Conservation (phyloP, 2,797 vertebrate genomes). For the Microctenopoma steveboyesi region DNA sequence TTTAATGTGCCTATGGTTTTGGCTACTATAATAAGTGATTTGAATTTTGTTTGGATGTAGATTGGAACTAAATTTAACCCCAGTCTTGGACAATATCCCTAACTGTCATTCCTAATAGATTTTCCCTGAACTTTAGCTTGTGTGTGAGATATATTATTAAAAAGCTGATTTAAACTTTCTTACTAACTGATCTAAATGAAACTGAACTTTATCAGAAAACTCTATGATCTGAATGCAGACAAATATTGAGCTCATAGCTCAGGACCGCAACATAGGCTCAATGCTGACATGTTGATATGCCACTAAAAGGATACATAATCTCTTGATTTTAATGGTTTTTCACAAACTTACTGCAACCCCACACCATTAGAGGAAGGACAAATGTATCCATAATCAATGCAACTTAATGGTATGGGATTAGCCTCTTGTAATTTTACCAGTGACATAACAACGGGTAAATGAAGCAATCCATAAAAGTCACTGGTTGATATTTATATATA, state of each 20-base stretch:
- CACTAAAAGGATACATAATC: constrained; percentile 38
- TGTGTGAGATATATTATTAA: neutral
- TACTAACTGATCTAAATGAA: neutral
- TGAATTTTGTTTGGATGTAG: neutral
- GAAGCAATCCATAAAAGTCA: neutral
- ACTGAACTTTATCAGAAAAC: neutral
- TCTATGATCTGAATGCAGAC: neutral
- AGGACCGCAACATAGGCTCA: neutral
- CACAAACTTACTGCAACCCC: constrained; percentile 4
- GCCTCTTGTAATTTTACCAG: constrained; percentile 1
- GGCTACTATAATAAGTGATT: too few relatives aligned
- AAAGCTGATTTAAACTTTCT: neutral
- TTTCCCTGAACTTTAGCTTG: too few relatives aligned
- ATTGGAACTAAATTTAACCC: neutral
- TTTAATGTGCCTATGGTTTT: too few relatives aligned
- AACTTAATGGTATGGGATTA: constrained; percentile 12
- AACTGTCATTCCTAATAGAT: too few relatives aligned
- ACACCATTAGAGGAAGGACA: constrained; percentile 20
- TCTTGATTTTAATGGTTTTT: neutral
- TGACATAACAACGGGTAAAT: neutral
- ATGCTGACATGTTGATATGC: neutral
- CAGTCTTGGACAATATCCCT: neutral
- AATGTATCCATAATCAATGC: constrained; percentile 42
- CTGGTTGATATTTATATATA: too few relatives aligned
- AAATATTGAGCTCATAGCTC: too few relatives aligned